These are phyloP conservation scores for Gymnorhina tibicen DNA, from an alignment of 2,113 vertebrate genomes.

Conservation along the genomic window DNA sequence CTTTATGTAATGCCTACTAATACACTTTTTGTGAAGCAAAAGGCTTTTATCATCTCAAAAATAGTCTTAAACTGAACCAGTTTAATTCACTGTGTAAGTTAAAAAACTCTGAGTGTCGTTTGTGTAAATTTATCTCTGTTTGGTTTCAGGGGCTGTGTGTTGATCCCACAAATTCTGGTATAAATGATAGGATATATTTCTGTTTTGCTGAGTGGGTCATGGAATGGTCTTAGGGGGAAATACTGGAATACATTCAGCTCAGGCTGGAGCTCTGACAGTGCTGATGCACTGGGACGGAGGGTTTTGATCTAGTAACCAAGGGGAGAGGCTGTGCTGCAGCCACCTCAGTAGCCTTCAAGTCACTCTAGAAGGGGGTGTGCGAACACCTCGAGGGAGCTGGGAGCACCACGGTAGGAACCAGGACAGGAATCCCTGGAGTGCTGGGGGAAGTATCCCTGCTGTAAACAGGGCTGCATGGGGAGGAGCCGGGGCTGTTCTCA, in stretches of 20 bases:
- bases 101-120: not conserved
- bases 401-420: not conserved
- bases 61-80: not conserved
- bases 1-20: not conserved
- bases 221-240: not conserved
- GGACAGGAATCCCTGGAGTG: not conserved
- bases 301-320: not conserved
- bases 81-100: not conserved
- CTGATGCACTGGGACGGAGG: not conserved
- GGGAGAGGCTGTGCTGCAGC: not conserved
- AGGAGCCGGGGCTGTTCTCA: not conserved
- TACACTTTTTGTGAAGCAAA: not conserved
- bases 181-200: not conserved
- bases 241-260: not conserved
- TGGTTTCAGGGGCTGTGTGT: not conserved
- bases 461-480: not conserved
- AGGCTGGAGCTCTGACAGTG: not conserved
- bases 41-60: not conserved
- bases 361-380: fast-evolving
- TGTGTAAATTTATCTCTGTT: not conserved
- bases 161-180: not conserved
- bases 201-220: not conserved
- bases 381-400: not conserved
- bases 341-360: not conserved
- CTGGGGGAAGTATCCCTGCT: not conserved